Evolutionary conservation across 1,140 invertebrate genomes (phyloP).

Genomic region (Sminthurinus signatus): DNA sequence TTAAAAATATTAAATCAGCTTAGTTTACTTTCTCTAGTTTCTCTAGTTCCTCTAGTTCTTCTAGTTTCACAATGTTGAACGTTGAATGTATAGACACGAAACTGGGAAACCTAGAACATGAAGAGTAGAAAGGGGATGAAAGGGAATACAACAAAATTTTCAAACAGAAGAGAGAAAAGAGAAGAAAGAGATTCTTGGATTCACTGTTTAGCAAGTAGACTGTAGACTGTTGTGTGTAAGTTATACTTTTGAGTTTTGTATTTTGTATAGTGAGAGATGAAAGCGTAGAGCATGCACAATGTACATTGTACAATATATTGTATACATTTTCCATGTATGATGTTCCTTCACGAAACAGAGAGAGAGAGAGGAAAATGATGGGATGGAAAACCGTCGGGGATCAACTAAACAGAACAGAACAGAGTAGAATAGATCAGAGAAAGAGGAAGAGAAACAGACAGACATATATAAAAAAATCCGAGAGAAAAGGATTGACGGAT

Average conservation of each 20-base stretch:
- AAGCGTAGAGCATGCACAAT: not conserved
- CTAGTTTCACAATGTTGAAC: no score
- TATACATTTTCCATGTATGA: no score
- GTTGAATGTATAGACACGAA: no score
- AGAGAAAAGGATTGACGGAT: slow-evolving; percentile 6
- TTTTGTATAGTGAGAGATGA: not conserved
- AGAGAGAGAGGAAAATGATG: slow-evolving; percentile 5
- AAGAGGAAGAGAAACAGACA: no score
- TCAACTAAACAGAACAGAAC: no score
- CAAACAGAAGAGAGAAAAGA: not conserved
- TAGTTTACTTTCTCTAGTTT: no score
- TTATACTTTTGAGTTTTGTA: not conserved
- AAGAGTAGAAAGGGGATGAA: not conserved
- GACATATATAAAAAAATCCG: not conserved
- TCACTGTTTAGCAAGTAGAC: not conserved
- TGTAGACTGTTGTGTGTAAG: not conserved
- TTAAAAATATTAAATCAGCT: no score
- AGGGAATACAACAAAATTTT: no score
- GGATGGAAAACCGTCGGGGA: slow-evolving; percentile 5
- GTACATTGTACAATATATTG: not conserved
- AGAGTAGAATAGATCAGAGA: no score
- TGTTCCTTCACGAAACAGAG: no score
- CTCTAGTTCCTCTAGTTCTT: no score
- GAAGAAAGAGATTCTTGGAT: not conserved
- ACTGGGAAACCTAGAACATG: no score